Percentiles rank a stretch among this genome's conserved stretches.
phyloP scores from a whole-genome alignment of 2,113 vertebrate species.

The Loxodonta africana region DNA sequence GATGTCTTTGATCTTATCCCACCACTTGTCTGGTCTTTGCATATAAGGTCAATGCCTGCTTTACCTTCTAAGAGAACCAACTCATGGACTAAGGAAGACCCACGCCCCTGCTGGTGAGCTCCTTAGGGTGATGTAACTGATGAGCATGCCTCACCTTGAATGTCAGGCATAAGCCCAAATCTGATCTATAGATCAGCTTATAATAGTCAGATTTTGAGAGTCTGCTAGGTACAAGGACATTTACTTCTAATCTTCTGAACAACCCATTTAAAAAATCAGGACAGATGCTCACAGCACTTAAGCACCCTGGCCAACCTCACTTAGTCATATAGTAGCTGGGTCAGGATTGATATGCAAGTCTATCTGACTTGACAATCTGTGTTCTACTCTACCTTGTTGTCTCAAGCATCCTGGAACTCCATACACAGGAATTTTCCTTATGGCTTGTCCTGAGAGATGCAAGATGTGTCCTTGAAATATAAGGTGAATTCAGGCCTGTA shows the following conservation, averaged over 20 bases:
- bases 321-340: not conserved
- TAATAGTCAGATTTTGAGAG: not conserved
- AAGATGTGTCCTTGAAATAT: not conserved
- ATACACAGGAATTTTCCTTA: not conserved
- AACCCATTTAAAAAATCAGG: not conserved
- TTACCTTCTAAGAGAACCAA: not conserved
- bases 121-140: not conserved
- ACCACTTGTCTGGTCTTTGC: too few species aligned
- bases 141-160: not conserved
- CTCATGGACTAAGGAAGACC: not conserved
- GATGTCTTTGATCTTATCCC: too few species aligned
- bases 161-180: not conserved
- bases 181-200: not conserved
- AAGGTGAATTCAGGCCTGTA: not conserved
- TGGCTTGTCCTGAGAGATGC: not conserved
- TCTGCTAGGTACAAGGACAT: not conserved
- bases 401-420: not conserved
- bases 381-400: not conserved
- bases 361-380: not conserved
- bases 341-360: constrained; percentile 8
- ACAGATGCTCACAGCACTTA: not conserved
- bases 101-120: too few species aligned
- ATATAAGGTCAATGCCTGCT: not conserved
- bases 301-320: not conserved
- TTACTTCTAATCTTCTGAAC: not conserved